Evolutionary conservation across 1,140 invertebrate species (phyloP).

Genomic region (Microvelia longipes): DNA sequence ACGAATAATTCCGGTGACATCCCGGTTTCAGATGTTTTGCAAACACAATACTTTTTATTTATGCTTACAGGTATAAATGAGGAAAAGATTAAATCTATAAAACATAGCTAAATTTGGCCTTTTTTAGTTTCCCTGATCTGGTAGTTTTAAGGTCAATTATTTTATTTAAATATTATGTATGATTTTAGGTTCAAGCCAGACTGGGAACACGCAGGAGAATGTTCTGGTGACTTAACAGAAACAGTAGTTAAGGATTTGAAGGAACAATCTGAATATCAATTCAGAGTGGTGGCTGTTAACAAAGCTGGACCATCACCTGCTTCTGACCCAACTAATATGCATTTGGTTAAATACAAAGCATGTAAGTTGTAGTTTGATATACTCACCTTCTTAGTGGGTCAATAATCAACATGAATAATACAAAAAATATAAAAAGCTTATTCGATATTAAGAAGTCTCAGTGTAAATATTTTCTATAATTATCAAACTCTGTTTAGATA

Average conservation of each 20-base stretch:
- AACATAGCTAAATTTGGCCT: too few species aligned
- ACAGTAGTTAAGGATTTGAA: slow-evolving; percentile 59
- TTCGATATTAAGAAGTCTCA: background rate
- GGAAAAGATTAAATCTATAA: too few species aligned
- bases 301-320: slow-evolving; percentile 85
- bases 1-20: too few species aligned
- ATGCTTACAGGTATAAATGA: too few species aligned
- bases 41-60: too few species aligned
- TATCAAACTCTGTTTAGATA: too few species aligned
- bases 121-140: background rate
- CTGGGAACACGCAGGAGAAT: slow-evolving; percentile 63
- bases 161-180: background rate
- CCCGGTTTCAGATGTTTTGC: too few species aligned
- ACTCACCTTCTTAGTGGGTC: too few species aligned
- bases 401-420: too few species aligned
- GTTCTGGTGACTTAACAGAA: slow-evolving; percentile 57
- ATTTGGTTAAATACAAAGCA: slow-evolving; percentile 76
- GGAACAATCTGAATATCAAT: slow-evolving; percentile 85
- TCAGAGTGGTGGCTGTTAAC: slow-evolving; percentile 88
- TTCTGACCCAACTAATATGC: slow-evolving; percentile 86
- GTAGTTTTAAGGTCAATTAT: background rate
- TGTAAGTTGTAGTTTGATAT: slow-evolving; percentile 52
- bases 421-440: too few species aligned
- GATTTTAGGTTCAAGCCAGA: slow-evolving; percentile 43
- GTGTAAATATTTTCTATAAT: too few species aligned